Evolutionary conservation across 2,113 vertebrate genomes (phyloP).

Genomic region (Leptosomus discolor): DNA sequence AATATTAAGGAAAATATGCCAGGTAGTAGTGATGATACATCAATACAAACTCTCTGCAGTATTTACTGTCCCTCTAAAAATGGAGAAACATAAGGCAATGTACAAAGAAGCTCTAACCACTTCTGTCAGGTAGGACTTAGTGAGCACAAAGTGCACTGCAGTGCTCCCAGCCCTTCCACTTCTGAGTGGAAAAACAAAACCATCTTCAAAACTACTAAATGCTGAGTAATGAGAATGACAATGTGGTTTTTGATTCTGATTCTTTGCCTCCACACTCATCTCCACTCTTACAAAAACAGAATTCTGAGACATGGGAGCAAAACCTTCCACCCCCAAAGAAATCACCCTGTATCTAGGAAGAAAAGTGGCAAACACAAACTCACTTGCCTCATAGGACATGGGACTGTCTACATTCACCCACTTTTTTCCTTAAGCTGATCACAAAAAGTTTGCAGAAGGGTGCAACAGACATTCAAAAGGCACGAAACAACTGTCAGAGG

Average conservation of each 20-base stretch:
- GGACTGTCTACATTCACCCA: background rate
- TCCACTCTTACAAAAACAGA: background rate
- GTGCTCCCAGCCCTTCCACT: background rate
- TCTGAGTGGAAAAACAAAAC: background rate
- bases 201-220: background rate
- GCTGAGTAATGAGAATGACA: background rate
- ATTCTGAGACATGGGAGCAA: background rate
- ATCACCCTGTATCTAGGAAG: background rate
- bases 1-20: background rate
- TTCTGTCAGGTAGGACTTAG: background rate
- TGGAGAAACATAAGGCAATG: background rate
- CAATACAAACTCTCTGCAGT: background rate
- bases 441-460: background rate
- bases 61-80: background rate
- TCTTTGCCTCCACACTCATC: background rate
- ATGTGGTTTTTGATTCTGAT: background rate
- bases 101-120: background rate
- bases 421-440: background rate
- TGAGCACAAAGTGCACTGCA: background rate
- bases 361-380: background rate
- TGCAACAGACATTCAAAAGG: background rate
- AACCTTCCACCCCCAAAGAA: background rate
- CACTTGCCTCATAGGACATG: background rate
- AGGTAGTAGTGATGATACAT: background rate
- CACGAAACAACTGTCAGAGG: background rate